Evolutionary conservation across 2,113 vertebrate genomes (phyloP).

Genomic region (Albula glossodonta): DNA sequence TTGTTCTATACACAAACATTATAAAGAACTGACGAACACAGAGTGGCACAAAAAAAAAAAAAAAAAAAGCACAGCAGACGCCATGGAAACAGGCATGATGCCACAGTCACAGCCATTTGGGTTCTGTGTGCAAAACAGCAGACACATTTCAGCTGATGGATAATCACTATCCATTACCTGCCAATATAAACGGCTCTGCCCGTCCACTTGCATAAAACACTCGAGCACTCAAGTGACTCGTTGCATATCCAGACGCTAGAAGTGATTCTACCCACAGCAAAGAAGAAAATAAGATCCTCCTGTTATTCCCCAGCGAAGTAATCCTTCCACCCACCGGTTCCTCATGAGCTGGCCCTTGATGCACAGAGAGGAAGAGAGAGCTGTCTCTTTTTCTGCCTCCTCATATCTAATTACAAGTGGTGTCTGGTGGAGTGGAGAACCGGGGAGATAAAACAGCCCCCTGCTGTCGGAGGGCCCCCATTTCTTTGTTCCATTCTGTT

Average conservation of each 20-base stretch:
- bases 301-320: not conserved
- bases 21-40: too few relatives aligned
- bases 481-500: constrained; percentile 29
- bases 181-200: not conserved
- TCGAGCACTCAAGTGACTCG: not conserved
- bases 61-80: not conserved
- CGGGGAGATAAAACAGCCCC: constrained; percentile 20
- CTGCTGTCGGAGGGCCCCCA: not conserved
- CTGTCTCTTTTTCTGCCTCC: constrained; percentile 14
- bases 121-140: not conserved
- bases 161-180: not conserved
- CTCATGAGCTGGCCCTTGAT: constrained; percentile 4
- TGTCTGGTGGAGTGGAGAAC: constrained; percentile 16
- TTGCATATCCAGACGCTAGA: not conserved
- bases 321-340: not conserved
- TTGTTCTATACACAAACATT: too few relatives aligned
- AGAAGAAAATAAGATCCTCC: not conserved
- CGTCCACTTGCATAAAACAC: not conserved
- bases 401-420: constrained; percentile 32
- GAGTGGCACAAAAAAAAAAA: too few relatives aligned
- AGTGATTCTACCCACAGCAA: not conserved
- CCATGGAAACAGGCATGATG: not conserved
- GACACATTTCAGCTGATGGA: not conserved
- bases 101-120: not conserved
- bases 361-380: not conserved